These are phyloP conservation scores for Lasioglossum leucozonium DNA, from an alignment of 2,888 invertebrate species.

Conservation along the genomic window DNA sequence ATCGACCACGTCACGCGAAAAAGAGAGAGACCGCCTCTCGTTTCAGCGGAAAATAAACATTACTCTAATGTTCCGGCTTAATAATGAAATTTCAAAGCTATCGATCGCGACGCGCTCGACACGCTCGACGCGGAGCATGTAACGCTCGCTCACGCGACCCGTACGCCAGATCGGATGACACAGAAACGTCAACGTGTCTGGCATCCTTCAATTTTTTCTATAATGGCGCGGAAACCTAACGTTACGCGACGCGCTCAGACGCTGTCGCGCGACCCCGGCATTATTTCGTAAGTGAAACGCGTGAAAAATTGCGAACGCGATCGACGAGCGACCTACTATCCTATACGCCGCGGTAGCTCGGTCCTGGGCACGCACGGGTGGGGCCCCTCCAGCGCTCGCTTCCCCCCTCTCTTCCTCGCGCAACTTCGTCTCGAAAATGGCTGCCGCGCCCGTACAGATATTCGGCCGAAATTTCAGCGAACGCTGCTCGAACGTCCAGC, in stretches of 20 bases:
- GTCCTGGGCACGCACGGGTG: no score
- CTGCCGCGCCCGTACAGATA: no score
- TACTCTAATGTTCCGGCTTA: background rate
- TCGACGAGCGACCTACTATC: background rate
- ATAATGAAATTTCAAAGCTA: constrained; percentile 15
- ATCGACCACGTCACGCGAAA: background rate
- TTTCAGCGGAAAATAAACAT: background rate
- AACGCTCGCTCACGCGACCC: background rate
- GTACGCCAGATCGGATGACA: background rate
- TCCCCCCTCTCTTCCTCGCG: no score
- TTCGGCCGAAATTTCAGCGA: no score
- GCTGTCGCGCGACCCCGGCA: background rate
- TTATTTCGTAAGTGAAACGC: constrained; percentile 12
- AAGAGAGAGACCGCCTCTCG: background rate
- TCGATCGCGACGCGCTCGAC: background rate
- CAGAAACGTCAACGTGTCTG: constrained; percentile 3
- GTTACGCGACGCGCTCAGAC: background rate
- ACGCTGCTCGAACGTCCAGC: no score
- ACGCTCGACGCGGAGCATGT: background rate
- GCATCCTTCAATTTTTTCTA: background rate
- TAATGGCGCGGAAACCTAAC: background rate
- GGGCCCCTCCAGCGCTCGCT: no score
- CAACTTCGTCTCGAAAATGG: no score
- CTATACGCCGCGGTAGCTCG: no score
- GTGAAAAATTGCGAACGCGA: background rate